phyloP scores from a whole-genome alignment of 2,888 invertebrate genomes.

The Congeria kusceri region DNA sequence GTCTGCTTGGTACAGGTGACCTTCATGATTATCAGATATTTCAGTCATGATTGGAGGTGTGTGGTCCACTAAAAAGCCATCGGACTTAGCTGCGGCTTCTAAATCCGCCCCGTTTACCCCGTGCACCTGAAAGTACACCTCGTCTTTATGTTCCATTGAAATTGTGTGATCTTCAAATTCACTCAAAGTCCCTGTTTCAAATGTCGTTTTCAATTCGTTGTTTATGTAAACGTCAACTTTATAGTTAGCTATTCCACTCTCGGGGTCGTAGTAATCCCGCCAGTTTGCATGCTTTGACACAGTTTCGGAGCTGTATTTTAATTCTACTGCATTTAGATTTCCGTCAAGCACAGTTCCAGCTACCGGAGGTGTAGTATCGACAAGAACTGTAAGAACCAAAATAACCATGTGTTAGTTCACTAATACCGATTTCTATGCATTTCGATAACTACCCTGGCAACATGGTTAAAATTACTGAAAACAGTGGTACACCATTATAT shows the following conservation, averaged over 20 bases:
- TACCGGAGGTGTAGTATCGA: conserved; percentile 65
- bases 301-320: conserved; percentile 62
- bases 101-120: conserved; percentile 72
- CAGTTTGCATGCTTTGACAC: conserved; percentile 61
- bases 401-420: background rate
- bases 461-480: background rate
- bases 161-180: conserved; percentile 56
- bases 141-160: conserved; percentile 57
- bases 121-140: conserved; percentile 54
- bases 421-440: background rate
- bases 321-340: conserved; percentile 29
- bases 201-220: conserved; percentile 53
- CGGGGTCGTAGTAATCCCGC: conserved; percentile 65
- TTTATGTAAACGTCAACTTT: conserved; percentile 63
- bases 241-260: conserved; percentile 66
- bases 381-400: conserved; percentile 52
- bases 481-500: too few species aligned
- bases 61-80: conserved; percentile 73
- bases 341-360: conserved; percentile 65
- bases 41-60: conserved; percentile 66
- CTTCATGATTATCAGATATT: conserved; percentile 45
- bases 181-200: conserved; percentile 41
- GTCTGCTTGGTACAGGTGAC: conserved; percentile 52
- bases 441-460: background rate
- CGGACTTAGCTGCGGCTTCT: conserved; percentile 41